These are phyloP conservation scores for Stichopus chloronotus DNA, from an alignment of 35 echinoderm and acorn worm genomes.

Conservation along the genomic window DNA sequence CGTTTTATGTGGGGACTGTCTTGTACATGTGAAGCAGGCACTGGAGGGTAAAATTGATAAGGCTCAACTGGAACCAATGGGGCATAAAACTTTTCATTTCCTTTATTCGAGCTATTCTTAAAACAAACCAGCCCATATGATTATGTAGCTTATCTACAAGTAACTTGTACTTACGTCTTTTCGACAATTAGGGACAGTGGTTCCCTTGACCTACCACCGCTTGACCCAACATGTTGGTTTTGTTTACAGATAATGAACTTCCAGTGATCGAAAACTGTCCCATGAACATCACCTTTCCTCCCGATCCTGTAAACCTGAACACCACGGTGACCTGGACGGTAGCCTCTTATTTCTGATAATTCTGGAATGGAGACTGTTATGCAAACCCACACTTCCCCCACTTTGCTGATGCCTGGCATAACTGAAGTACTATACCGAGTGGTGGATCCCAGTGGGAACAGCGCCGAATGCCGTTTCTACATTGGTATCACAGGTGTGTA, in stretches of 20 bases:
- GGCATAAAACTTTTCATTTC: no score
- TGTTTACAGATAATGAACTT: constrained; percentile 39
- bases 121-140: no score
- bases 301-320: neutral
- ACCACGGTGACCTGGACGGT: constrained; percentile 34
- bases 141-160: no score
- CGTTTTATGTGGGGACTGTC: no score
- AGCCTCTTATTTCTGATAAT: constrained; percentile 33
- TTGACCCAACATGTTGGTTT: no score
- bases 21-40: no score
- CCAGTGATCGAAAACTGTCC: constrained; percentile 22
- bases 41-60: no score
- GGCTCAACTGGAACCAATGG: no score
- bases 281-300: constrained; percentile 1
- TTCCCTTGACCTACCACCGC: no score
- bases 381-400: constrained; percentile 3
- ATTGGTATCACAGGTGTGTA: constrained; percentile 27
- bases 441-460: constrained; percentile 33
- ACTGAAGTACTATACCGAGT: constrained; percentile 34
- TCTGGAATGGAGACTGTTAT: neutral
- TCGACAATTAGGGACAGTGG: no score
- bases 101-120: no score
- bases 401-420: constrained; percentile 18
- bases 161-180: no score
- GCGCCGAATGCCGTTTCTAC: constrained; percentile 13